phyloP scores from a whole-genome alignment of 2,797 vertebrate genomes.

The Helostoma temminkii region DNA sequence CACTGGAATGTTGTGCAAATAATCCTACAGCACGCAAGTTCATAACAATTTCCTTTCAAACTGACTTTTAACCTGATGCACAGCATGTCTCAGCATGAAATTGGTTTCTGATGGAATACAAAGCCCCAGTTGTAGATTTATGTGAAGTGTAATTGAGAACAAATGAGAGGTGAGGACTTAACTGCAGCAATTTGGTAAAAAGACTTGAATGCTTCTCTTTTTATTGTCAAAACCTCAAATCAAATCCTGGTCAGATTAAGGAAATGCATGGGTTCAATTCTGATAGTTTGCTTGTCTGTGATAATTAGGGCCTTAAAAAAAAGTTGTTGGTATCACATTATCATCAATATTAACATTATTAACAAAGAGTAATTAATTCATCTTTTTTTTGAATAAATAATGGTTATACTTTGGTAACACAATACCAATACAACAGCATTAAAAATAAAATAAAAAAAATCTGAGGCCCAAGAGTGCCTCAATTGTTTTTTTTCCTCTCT shows the following conservation, averaged over 20 bases:
- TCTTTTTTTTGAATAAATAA: conserved; percentile 16
- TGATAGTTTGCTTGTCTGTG: conserved; percentile 1
- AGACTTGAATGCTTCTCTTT: conserved; percentile 24
- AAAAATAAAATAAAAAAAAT: conserved; percentile 45
- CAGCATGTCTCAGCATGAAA: conserved; percentile 3
- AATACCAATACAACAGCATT: conserved; percentile 23
- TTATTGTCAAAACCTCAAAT: conserved; percentile 33
- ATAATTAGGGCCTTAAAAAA: not conserved
- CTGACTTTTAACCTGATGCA: conserved; percentile 23
- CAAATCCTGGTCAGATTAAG: conserved; percentile 12
- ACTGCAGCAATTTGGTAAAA: conserved; percentile 29
- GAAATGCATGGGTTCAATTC: not conserved
- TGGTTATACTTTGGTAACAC: conserved; percentile 19
- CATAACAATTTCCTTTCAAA: conserved; percentile 24
- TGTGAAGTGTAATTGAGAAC: conserved; percentile 8
- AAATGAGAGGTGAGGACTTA: conserved; percentile 12
- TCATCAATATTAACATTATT: not conserved
- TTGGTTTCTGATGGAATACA: not conserved
- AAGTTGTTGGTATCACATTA: not conserved
- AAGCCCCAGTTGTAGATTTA: not conserved
- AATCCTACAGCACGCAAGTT: conserved; percentile 11
- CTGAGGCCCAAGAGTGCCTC: conserved; percentile 35
- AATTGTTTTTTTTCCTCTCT: conserved; percentile 76
- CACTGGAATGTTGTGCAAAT: conserved; percentile 57
- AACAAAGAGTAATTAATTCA: not conserved